phyloP scores from a whole-genome alignment of 2,888 invertebrate genomes.

The Rotaria socialis region DNA sequence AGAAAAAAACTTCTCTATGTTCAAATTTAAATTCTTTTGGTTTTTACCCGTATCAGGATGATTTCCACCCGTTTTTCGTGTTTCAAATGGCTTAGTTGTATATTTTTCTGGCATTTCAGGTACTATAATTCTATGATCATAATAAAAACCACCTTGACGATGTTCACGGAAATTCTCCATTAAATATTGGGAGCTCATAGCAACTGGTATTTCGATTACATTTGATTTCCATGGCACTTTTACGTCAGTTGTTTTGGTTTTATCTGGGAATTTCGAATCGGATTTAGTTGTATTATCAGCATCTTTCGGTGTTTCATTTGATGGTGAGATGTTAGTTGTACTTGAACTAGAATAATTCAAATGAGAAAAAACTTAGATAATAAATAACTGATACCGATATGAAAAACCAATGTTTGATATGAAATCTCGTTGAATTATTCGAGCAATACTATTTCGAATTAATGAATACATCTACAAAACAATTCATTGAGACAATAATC shows the following conservation, averaged over 20 bases:
- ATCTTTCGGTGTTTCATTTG: not conserved
- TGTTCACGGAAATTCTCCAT: constrained; percentile 7
- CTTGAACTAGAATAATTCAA: not conserved
- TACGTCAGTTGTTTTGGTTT: not conserved
- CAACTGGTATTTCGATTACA: not conserved
- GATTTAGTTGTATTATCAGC: not conserved
- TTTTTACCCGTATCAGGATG: constrained; percentile 43
- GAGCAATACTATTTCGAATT: not conserved
- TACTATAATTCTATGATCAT: constrained; percentile 43
- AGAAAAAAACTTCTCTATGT: too few species aligned
- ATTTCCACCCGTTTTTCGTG: constrained; percentile 42
- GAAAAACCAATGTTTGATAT: not conserved
- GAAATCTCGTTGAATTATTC: not conserved
- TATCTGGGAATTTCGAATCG: not conserved
- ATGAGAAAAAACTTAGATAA: too few species aligned
- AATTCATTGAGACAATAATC: not conserved
- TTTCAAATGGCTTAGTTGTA: constrained; percentile 41
- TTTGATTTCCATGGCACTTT: constrained; percentile 22
- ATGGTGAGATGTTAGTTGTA: not conserved
- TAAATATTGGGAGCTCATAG: not conserved
- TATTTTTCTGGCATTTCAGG: constrained; percentile 45
- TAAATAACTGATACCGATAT: not conserved
- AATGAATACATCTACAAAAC: not conserved
- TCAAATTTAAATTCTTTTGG: not conserved
- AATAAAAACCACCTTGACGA: constrained; percentile 45